Evolutionary conservation across 2,797 vertebrate species (phyloP).

Genomic region (Corythornis leucogaster): DNA sequence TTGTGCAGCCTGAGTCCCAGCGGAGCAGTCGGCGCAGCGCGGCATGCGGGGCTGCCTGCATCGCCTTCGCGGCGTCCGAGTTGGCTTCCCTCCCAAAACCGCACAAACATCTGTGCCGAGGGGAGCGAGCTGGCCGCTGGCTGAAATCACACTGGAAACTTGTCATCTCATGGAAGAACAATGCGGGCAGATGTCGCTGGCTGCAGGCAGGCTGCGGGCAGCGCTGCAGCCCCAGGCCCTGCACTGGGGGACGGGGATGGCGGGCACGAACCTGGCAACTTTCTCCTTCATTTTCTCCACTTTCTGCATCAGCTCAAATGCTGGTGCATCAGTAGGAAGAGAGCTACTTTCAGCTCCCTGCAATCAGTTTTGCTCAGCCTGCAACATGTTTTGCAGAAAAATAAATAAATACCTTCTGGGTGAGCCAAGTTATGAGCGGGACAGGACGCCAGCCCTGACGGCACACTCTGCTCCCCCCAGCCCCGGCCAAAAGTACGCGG

Average conservation of each 20-base stretch:
- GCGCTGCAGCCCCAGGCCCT: constrained; percentile 26
- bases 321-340: not conserved
- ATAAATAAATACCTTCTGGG: constrained; percentile 47
- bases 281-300: not conserved
- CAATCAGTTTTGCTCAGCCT: constrained; percentile 52
- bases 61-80: constrained; percentile 52
- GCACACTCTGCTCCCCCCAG: constrained; percentile 8
- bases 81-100: constrained; percentile 68
- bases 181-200: constrained; percentile 14
- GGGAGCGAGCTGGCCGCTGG: not conserved
- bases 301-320: not conserved
- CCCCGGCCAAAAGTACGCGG: constrained; percentile 9
- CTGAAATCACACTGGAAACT: constrained; percentile 52
- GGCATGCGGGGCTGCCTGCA: constrained; percentile 12
- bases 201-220: not conserved
- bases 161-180: constrained; percentile 51
- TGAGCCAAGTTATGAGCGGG: constrained; percentile 37
- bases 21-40: not conserved
- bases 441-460: not conserved
- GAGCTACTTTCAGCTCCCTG: constrained; percentile 9
- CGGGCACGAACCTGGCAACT: rapidly evolving
- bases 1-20: not conserved
- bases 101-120: constrained; percentile 47
- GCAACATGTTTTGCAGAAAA: constrained; percentile 60
- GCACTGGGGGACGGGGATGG: not conserved